phyloP scores from a whole-genome alignment of 2,113 vertebrate species.

The Chloebia gouldiae region DNA sequence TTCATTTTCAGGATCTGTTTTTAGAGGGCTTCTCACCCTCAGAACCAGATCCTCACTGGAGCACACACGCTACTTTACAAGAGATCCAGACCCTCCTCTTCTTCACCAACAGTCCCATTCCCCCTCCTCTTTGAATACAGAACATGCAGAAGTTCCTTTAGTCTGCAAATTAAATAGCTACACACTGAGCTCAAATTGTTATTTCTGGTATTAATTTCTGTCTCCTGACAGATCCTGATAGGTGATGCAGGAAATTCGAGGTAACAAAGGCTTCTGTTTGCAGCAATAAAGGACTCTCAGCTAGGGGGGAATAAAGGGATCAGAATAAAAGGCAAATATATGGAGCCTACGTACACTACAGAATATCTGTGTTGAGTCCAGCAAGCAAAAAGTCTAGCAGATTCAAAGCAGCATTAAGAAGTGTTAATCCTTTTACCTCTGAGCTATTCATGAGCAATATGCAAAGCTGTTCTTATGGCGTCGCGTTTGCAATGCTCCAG shows the following conservation, averaged over 20 bases:
- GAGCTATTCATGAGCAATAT: slow-evolving; percentile 69
- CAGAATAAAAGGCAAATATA: slow-evolving; percentile 19
- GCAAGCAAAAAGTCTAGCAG: slow-evolving; percentile 54
- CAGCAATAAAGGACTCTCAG: slow-evolving; percentile 18
- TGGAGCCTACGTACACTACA: neutral
- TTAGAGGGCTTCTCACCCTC: neutral
- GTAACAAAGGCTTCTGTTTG: slow-evolving; percentile 52
- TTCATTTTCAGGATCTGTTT: neutral
- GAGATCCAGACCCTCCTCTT: neutral
- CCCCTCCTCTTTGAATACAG: neutral
- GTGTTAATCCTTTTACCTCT: slow-evolving; percentile 67
- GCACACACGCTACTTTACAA: neutral
- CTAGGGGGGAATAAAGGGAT: neutral
- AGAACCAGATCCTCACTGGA: neutral
- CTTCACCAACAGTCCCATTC: neutral
- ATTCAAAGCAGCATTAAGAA: slow-evolving; percentile 65
- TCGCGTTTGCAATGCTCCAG: slow-evolving; percentile 49
- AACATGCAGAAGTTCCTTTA: neutral
- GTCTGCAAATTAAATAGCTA: slow-evolving; percentile 25
- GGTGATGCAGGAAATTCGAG: slow-evolving; percentile 39
- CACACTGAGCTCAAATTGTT: neutral
- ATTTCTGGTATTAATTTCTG: slow-evolving; percentile 54
- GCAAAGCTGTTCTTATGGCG: slow-evolving; percentile 58
- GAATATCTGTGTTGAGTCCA: slow-evolving; percentile 47
- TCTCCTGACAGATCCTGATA: slow-evolving; percentile 42